Evolutionary conservation across 2,113 vertebrate species (phyloP), one percentile per base, ranked within the genome.

Genomic region (Picathartes gymnocephalus): DNA sequence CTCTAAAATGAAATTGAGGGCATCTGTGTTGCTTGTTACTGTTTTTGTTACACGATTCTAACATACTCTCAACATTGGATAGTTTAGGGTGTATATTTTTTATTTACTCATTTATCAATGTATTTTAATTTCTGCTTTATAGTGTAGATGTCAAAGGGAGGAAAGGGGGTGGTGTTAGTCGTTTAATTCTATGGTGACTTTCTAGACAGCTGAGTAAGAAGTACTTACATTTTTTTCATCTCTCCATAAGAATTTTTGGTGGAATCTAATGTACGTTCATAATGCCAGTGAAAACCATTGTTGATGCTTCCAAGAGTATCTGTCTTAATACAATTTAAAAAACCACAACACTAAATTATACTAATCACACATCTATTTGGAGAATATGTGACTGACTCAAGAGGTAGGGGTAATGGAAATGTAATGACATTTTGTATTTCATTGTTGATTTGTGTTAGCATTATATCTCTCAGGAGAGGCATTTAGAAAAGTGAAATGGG

Each of bases 401-500:
- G 48, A 78, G 28, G 7, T 31, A 13, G 6, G 11, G 17, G 20
- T 76, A 93, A 69, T 79, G 31, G 66, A 88, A 90, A 37, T 10
- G 4, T 64, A 80, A 69, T 76, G 53, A 40, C 13, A 65, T 82
- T 87, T 81, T 2, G 1, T 23, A 24, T 73, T 86, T 93, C 66
- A 21, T 5, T 80, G 62, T 88, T 88, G 71, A 80, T 95, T 85
- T 90, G n/a, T 90, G 71, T 33, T 82, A 61, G 69, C 23, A 22
- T 81, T 79, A 44, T 44, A 21, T 15, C 40, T 82, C 57, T 79
- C 61, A 82, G 69, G 19, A 88, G 65, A 88, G 39, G 15, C n/a
- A 48, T 73, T 82, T 69, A 57, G 45, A 42, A 73, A 72, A 87
- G 76, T 80, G 5, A 83, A 92, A 66, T 73, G 48, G 24, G 27